Evolutionary conservation across 2,113 vertebrate species (phyloP).

Genomic region (Hydrochoerus hydrochaeris): DNA sequence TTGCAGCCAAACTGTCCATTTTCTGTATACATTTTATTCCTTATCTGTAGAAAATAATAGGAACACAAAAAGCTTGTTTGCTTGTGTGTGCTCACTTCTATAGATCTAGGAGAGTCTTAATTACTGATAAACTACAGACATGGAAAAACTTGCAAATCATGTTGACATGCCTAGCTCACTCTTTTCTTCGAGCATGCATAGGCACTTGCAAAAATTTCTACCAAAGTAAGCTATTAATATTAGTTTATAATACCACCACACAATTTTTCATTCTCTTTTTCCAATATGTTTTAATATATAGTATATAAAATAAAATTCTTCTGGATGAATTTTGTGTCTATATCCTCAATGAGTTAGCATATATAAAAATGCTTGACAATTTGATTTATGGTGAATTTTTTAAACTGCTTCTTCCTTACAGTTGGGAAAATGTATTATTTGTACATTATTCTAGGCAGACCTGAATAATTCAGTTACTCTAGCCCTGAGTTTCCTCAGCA

Average conservation of each 20-base stretch:
- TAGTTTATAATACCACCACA: not conserved
- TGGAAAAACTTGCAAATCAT: not conserved
- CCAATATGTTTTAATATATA: not conserved
- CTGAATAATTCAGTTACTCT: conserved; percentile 57
- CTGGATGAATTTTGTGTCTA: conserved; percentile 28
- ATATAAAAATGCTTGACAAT: not conserved
- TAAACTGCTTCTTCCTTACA: not conserved
- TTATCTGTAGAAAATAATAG: not conserved
- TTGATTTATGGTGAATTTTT: conserved; percentile 24
- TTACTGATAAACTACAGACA: not conserved
- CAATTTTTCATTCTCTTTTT: conserved; percentile 33
- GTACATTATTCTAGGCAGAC: not conserved
- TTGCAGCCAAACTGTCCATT: not conserved
- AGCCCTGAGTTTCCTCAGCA: conserved; percentile 45
- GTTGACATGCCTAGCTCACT: not conserved
- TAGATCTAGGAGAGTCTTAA: not conserved
- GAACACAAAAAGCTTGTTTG: not conserved
- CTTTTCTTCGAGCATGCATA: not conserved
- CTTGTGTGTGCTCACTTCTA: not conserved
- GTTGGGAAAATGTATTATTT: not conserved
- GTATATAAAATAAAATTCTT: conserved; percentile 45
- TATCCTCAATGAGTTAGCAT: not conserved
- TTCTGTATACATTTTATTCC: not conserved
- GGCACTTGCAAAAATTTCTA: conserved; percentile 27
- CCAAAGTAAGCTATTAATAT: not conserved